Evolutionary conservation across 2,113 vertebrate genomes (phyloP).

Genomic region (Sorex araneus): DNA sequence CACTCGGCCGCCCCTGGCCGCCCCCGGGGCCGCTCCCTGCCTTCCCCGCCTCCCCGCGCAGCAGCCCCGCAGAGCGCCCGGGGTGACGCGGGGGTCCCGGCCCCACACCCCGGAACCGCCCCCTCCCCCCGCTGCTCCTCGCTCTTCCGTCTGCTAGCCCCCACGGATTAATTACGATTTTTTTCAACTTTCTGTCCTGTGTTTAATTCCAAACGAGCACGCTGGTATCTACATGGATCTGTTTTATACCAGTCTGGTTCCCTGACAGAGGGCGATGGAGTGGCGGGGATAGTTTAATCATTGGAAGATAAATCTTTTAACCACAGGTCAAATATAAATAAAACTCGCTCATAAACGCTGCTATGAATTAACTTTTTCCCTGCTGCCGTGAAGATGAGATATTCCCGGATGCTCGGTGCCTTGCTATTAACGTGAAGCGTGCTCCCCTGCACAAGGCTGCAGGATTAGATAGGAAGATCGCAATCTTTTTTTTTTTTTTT

Average conservation of each 20-base stretch:
- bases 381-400: constrained; percentile 5
- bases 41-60: background rate
- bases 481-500: background rate
- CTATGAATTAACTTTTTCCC: constrained; percentile 60
- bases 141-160: too few relatives aligned
- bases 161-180: too few relatives aligned
- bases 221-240: background rate
- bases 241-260: constrained; percentile 5
- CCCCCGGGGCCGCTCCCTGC: too few relatives aligned
- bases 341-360: constrained; percentile 48
- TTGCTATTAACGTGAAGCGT: background rate
- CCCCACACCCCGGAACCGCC: too few relatives aligned
- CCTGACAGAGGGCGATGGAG: constrained; percentile 22
- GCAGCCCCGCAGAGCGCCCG: background rate
- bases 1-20: too few relatives aligned
- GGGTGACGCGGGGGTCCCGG: background rate
- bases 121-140: too few relatives aligned
- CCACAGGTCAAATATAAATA: constrained; percentile 47
- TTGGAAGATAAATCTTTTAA: constrained; percentile 55
- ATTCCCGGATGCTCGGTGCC: background rate
- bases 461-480: background rate
- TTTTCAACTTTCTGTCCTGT: too few relatives aligned
- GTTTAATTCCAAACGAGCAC: too few relatives aligned
- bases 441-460: background rate
- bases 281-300: constrained; percentile 48